Base-by-base conservation (phyloP, 92 coral and sea anemone species). In the Palythoa heliodiscus region DNA sequence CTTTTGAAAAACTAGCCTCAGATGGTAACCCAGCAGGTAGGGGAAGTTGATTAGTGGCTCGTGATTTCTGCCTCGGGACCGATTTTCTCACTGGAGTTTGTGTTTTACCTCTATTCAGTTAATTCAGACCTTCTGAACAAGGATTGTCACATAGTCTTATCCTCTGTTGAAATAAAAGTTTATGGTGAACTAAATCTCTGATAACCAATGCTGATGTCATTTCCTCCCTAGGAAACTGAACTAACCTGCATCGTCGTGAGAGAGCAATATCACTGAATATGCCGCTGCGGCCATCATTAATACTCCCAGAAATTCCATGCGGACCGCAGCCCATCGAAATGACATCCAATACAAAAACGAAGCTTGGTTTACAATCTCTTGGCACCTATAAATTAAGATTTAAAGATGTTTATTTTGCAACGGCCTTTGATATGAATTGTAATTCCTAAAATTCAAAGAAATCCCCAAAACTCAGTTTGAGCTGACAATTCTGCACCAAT, bases 301-400 rank as follows among this genome's bases (percentile, higher is more conserved):
- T 40, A 80, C 84, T 80, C 73, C 84, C 4, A 80, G 38, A 52
- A 66, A 64, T 39, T 80, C 84, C 74, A 80, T 80, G 55, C 84
- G 73, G 19, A 80, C 73, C 22, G 84, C 74, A 11, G 23, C 84
- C 84, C 84, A 80, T 63, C 84, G 84, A 66, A 66, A 80, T 17
- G 84, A 80, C 84, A 80, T 80, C 69, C 7, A 25, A 55, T 63
- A 80, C 23, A 80, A 43, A 7, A 80, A 80, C 43, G 73, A 63
- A 70, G 84, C 84, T 64, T 80, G 84, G 22, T 80, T 80, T 14
- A 80, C 38, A 63, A 16, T 23, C 11, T 80, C 84, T 80, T 80
- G 84, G 64, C 84, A 22, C 74, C 84, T 80, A 40, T 47, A 66
- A 80, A 50, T 63, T 53, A 80, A 79, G 39, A n/a, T 74, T 11